Percentiles rank a stretch among this genome's conserved stretches.
phyloP scores from a whole-genome alignment of 2,797 vertebrate genomes.

The Neosilurus mollespiculum region DNA sequence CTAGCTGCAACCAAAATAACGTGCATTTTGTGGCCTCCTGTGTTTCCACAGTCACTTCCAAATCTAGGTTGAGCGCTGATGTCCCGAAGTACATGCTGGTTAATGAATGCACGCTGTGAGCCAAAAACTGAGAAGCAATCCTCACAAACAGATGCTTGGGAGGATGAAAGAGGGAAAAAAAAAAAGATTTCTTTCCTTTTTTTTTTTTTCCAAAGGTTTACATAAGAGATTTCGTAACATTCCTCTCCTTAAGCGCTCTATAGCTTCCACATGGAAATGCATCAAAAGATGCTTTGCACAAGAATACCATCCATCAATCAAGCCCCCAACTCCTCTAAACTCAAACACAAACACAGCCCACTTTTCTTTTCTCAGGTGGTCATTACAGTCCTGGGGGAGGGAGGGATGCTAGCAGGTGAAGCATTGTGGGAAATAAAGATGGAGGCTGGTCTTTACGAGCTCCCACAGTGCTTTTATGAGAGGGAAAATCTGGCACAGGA shows the following conservation, averaged over 20 bases:
- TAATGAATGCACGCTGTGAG: conserved; percentile 48
- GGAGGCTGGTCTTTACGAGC: conserved; percentile 49
- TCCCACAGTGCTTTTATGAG: conserved; percentile 61
- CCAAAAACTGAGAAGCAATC: conserved; percentile 39
- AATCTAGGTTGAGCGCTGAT: conserved; percentile 44
- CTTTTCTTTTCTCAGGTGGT: conserved; percentile 46
- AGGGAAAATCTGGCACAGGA: conserved; percentile 62
- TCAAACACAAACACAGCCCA: conserved; percentile 23
- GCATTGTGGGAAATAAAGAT: conserved; percentile 50
- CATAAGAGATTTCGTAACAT: conserved; percentile 47
- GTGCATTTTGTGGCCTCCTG: background rate
- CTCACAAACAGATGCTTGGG: conserved; percentile 46
- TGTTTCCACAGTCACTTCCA: conserved; percentile 39
- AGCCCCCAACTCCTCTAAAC: background rate
- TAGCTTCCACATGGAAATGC: conserved; percentile 34
- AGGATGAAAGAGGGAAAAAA: conserved; percentile 43
- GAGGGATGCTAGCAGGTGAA: conserved; percentile 28
- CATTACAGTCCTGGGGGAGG: conserved; percentile 42
- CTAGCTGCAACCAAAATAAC: conserved; percentile 9
- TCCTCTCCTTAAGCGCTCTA: conserved; percentile 34
- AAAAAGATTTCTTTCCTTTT: conserved; percentile 10
- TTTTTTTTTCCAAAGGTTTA: conserved; percentile 33
- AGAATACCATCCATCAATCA: conserved; percentile 32
- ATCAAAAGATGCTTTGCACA: conserved; percentile 37
- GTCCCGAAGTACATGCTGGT: conserved; percentile 41